phyloP scores from a whole-genome alignment of 2,113 vertebrate genomes.

The Egretta garzetta region DNA sequence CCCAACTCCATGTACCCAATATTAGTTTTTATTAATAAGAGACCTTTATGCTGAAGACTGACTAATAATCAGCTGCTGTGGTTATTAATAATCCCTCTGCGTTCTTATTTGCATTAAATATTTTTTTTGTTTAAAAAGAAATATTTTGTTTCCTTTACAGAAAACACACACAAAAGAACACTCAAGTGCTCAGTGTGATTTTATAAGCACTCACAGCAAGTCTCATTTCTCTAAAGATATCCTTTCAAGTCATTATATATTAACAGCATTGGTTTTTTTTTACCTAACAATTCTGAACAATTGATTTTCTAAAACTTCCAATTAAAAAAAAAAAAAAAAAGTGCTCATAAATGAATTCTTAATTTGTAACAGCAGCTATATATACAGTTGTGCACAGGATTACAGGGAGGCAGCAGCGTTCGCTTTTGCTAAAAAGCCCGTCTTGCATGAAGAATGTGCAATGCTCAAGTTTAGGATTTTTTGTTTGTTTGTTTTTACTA shows the following conservation, averaged over 20 bases:
- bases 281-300: background rate
- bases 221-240: background rate
- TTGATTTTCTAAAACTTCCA: background rate
- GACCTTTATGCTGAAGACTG: background rate
- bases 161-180: background rate
- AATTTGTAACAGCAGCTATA: conserved; percentile 85
- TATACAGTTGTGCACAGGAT: conserved; percentile 80
- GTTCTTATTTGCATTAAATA: background rate
- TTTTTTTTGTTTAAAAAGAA: background rate
- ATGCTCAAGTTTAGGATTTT: conserved; percentile 70
- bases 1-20: background rate
- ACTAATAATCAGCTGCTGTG: background rate
- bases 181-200: background rate
- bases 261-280: background rate
- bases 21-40: background rate
- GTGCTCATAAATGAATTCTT: conserved; percentile 44
- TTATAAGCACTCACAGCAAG: background rate
- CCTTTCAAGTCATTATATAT: background rate
- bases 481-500: conserved; percentile 76
- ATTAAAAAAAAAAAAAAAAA: background rate
- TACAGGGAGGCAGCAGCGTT: conserved; percentile 69
- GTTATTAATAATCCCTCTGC: background rate
- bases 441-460: conserved; percentile 66
- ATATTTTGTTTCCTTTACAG: background rate
- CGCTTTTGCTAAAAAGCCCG: conserved; percentile 71